These are phyloP conservation scores for Tortrix viridana DNA, from an alignment of 2,888 invertebrate genomes.

Conservation along the genomic window DNA sequence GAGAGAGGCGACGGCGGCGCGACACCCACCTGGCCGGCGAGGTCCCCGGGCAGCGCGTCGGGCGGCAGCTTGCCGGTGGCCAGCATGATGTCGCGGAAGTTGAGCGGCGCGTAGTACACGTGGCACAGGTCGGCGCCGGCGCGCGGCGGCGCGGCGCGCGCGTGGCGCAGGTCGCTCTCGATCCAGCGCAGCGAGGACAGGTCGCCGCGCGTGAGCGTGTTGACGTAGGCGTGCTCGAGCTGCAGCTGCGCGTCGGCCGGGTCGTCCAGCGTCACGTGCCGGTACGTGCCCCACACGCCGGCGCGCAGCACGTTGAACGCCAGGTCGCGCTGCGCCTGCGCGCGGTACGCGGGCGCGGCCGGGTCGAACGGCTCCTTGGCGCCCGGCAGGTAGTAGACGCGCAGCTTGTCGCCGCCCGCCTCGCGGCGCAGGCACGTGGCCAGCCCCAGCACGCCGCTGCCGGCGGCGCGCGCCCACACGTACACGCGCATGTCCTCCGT, in stretches of 20 bases:
- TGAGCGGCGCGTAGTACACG: constrained; percentile 97
- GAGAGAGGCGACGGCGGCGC: too few relatives aligned
- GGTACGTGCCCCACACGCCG: constrained; percentile 93
- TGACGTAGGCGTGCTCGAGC: constrained; percentile 97
- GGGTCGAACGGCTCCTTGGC: constrained; percentile 85
- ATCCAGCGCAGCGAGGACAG: constrained; percentile 97
- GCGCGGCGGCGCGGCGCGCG: constrained; percentile 67
- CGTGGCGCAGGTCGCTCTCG: constrained; percentile 86
- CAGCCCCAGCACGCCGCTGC: constrained; percentile 93
- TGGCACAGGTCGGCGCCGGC: constrained; percentile 88
- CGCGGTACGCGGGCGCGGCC: constrained; percentile 82
- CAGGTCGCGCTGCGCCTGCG: constrained; percentile 90
- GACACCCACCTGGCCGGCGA: constrained; percentile 85
- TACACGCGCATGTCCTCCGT: constrained; percentile 85
- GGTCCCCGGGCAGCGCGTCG: constrained; percentile 96
- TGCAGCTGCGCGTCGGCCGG: constrained; percentile 66
- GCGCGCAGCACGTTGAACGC: constrained; percentile 93
- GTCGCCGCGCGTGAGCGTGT: constrained; percentile 96
- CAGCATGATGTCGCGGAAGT: constrained; percentile 99
- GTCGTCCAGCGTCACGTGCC: constrained; percentile 89
- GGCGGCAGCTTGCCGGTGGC: constrained; percentile 98
- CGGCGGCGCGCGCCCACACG: constrained; percentile 87
- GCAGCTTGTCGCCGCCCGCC: constrained; percentile 91
- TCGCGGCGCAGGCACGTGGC: constrained; percentile 95
- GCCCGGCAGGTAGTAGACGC: constrained; percentile 89